Conservation (phyloP, 2,888 invertebrate genomes). For the Lymantria monacha region DNA sequence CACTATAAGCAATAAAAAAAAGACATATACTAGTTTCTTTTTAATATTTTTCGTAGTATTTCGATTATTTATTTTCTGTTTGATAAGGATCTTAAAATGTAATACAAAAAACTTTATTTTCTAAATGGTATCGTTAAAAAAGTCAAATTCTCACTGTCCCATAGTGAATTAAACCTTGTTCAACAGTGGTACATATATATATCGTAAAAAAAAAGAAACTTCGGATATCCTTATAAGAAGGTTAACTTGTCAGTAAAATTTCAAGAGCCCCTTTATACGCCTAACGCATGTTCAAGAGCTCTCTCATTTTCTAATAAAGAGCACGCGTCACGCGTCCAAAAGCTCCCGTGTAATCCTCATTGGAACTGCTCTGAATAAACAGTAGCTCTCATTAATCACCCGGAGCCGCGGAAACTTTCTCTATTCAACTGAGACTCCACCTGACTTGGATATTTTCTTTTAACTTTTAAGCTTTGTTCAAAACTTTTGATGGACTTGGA, state of each 20-base stretch:
- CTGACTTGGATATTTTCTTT: constrained; percentile 80
- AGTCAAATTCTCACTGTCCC: no score
- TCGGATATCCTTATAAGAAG: no score
- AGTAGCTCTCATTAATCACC: constrained; percentile 75
- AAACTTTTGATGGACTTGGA: constrained; percentile 79
- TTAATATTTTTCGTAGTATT: no score
- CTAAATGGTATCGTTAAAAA: no score
- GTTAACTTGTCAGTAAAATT: background rate
- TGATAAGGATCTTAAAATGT: no score
- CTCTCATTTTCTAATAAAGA: constrained; percentile 8
- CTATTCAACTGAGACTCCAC: constrained; percentile 72
- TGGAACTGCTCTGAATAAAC: constrained; percentile 66
- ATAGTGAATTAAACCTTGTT: no score
- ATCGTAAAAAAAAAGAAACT: no score
- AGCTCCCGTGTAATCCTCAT: constrained; percentile 63
- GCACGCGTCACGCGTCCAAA: constrained; percentile 26
- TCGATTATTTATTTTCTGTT: no score
- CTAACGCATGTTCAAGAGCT: background rate
- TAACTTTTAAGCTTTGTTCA: constrained; percentile 80
- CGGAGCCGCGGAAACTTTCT: constrained; percentile 62
- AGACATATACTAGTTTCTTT: no score
- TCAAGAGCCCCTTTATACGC: background rate
- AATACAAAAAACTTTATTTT: no score
- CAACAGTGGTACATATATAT: no score
- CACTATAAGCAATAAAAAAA: no score